Evolutionary conservation across 2,797 vertebrate genomes (phyloP).

Genomic region (Halcyon smyrnensis): DNA sequence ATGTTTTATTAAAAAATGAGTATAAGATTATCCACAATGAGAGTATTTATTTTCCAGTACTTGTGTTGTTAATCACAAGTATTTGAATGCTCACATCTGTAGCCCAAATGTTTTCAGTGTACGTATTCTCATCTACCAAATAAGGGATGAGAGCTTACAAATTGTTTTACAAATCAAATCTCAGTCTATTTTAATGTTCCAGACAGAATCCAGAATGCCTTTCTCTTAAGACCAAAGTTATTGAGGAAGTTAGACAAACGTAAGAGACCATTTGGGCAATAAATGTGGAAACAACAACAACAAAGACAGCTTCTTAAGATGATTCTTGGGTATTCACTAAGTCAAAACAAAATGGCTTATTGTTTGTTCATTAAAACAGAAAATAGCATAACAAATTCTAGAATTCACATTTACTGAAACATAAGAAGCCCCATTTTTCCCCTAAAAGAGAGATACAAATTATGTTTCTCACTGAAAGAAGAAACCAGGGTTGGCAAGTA

Average conservation of each 20-base stretch:
- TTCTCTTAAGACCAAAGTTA: neutral
- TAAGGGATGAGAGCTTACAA: neutral
- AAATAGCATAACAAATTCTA: neutral
- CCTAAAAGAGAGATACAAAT: neutral
- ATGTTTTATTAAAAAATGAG: neutral
- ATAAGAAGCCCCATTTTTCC: neutral
- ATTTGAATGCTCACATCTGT: neutral
- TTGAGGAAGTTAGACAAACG: neutral
- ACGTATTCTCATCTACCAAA: fast-evolving
- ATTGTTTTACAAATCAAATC: neutral
- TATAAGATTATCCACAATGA: neutral
- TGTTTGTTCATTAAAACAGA: neutral
- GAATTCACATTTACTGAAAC: neutral
- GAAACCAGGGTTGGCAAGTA: neutral
- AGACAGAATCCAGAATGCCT: neutral
- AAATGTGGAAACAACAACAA: neutral
- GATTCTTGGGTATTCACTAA: neutral
- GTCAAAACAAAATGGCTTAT: neutral
- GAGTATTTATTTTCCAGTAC: neutral
- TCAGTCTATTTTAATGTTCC: neutral
- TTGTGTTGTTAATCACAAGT: neutral
- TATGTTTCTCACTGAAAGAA: neutral
- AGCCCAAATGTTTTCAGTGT: neutral
- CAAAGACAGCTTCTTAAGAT: neutral
- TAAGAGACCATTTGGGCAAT: neutral